Evolutionary conservation across 2,888 invertebrate genomes (phyloP), one percentile per base, ranked within the genome.

Genomic region (Scrobipalpa costella): DNA sequence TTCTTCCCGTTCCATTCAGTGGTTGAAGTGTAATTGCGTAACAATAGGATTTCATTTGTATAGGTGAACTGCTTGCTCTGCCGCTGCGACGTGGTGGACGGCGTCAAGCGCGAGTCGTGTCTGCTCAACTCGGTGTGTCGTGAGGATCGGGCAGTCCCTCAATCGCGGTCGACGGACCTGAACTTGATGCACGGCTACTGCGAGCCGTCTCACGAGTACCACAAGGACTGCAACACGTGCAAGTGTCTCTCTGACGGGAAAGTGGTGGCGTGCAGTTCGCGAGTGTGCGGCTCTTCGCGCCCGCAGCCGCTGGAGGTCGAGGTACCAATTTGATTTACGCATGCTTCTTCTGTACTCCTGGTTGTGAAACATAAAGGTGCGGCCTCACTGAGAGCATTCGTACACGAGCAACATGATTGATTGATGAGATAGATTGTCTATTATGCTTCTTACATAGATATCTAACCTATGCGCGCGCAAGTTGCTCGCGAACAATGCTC

Each of bases 181-280:
- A 63, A 72, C 5, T 64, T 71, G 1, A 64, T 81, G 62, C 77
- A 78, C 19, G 88, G 87, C 0, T 85, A 83, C n/a, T 90, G 90
- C 55, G 80, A 86, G 49, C 87, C 90, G 0, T 61, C 80, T 33
- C 82, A 82, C 7, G 50, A 65, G 1, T 90, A 89, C 63, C 69
- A 69, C 6, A 73, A 76, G 2, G 79, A 75, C 36, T 90, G 90
- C 49, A 89, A 89, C 40, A 74, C 67, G 6, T 90, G 90, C 40
- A 70, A 68, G 27, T 90, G 90, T 64, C 64, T 83, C 13, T 63
- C 77, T 0, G 82, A 86, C 64, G 85, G 89, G 0, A 82, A 81
- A 33, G 79, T 76, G 0, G 66, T 81, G 0, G 69, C 69, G 1
- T 90, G 90, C 66, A 79, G 84, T 0, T 74, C 83, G 0, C 71